These are phyloP conservation scores for Sarcophaga caerulescens DNA, from an alignment of 2,888 invertebrate species.

Conservation along the genomic window DNA sequence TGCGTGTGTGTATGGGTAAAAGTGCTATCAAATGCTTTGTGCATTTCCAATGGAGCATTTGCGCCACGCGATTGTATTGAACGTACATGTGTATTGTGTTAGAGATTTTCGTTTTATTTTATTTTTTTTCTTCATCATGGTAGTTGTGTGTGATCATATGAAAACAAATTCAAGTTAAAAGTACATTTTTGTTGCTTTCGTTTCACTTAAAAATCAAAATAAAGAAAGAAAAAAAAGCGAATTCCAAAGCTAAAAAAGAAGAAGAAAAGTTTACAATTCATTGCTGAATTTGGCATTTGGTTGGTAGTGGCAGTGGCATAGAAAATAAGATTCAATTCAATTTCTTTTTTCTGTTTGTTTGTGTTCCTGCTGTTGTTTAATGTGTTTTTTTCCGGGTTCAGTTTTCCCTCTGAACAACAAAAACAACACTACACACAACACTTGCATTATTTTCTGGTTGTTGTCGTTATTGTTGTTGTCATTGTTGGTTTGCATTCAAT, in stretches of 20 bases:
- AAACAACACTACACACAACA: constrained; percentile 46
- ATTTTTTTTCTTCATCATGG: background rate
- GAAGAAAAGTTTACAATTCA: constrained; percentile 68
- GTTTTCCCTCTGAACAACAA: constrained; percentile 45
- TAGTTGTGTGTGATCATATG: constrained; percentile 7
- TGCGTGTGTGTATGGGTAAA: no score
- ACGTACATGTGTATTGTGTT: background rate
- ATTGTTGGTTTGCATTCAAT: constrained; percentile 21
- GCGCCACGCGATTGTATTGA: background rate
- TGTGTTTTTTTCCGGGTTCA: background rate
- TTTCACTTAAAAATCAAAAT: constrained; percentile 66
- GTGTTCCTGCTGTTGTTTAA: constrained; percentile 19
- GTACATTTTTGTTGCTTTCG: constrained; percentile 58
- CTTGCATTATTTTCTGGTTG: constrained; percentile 1
- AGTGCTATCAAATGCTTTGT: background rate
- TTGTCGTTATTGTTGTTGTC: constrained; percentile 15
- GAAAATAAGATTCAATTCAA: constrained; percentile 67
- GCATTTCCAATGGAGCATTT: constrained; percentile 22
- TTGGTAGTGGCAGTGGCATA: constrained; percentile 68
- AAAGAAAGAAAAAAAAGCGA: background rate
- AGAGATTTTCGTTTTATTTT: background rate
- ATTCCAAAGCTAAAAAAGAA: background rate
- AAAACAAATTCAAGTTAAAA: constrained; percentile 57
- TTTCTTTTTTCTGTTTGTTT: constrained; percentile 6
- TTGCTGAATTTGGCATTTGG: constrained; percentile 70